A percentile compares a stretch with the other conserved stretches of the same genome.
Conservation (phyloP, 2,113 vertebrate species). For the Trematocara unimaculatum region DNA sequence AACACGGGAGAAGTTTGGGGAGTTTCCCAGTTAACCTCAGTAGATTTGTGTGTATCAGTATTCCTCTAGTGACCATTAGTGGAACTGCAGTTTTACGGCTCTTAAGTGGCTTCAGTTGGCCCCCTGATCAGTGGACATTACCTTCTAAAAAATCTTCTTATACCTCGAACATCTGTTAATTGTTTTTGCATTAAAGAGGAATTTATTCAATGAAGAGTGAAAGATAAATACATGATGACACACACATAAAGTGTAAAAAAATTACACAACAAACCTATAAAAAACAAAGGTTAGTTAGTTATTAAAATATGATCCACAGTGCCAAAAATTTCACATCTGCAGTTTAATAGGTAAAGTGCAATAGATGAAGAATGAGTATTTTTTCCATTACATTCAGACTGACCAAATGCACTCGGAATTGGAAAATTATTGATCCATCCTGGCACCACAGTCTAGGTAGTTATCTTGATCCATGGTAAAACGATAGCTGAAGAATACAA, state of each 20-base stretch:
- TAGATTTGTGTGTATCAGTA: not conserved
- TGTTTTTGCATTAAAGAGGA: not conserved
- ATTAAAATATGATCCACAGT: not conserved
- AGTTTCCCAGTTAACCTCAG: not conserved
- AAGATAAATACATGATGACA: not conserved
- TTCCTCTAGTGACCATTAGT: constrained; percentile 2
- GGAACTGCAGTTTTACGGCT: not conserved
- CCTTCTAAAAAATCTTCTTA: not conserved
- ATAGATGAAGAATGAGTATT: not conserved
- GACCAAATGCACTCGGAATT: not conserved
- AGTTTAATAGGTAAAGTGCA: not conserved
- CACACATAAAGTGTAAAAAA: not conserved
- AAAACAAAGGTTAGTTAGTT: not conserved
- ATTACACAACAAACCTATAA: not conserved
- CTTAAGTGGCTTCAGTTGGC: not conserved
- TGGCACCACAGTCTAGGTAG: not conserved
- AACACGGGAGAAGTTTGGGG: not conserved
- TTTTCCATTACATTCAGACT: not conserved
- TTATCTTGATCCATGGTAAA: not conserved
- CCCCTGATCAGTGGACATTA: not conserved
- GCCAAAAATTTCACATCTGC: not conserved
- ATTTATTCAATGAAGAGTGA: not conserved
- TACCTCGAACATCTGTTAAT: not conserved
- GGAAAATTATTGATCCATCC: not conserved
- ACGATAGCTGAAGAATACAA: not conserved